Conservation (phyloP, 2,888 invertebrate genomes). For the Trilocha varians region DNA sequence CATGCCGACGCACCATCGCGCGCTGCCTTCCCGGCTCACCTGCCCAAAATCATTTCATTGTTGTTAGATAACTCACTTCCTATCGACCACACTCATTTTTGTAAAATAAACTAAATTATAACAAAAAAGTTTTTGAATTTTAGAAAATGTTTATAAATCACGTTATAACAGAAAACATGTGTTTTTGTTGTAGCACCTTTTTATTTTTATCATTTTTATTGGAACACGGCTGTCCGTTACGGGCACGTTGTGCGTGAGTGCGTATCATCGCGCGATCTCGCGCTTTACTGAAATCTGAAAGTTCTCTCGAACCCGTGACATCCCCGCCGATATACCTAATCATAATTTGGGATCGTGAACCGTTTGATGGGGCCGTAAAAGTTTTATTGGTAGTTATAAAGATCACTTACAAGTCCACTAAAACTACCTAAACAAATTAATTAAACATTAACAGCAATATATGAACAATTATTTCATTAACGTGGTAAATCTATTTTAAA, state of each 20-base stretch:
- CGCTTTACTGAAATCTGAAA: slow-evolving; percentile 44
- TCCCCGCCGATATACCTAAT: slow-evolving; percentile 27
- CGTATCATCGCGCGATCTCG: slow-evolving; percentile 34
- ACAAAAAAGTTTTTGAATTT: background rate
- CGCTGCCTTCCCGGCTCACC: slow-evolving; percentile 48
- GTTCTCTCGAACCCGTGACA: slow-evolving; percentile 27
- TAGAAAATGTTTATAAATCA: background rate
- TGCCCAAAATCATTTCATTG: slow-evolving; percentile 15
- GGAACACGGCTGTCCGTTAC: slow-evolving; percentile 17
- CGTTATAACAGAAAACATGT: slow-evolving; percentile 1
- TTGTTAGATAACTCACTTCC: slow-evolving; percentile 1
- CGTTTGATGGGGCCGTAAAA: slow-evolving; percentile 10
- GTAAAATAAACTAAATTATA: background rate
- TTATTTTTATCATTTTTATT: slow-evolving; percentile 39
- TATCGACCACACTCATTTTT: background rate
- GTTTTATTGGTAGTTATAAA: background rate
- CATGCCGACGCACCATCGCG: slow-evolving; percentile 57
- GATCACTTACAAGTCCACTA: background rate
- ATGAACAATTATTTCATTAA: slow-evolving; percentile 8
- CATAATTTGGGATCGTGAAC: slow-evolving; percentile 22
- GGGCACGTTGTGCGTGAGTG: slow-evolving; percentile 29
- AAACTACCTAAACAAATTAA: background rate
- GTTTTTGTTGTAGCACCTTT: slow-evolving; percentile 18
- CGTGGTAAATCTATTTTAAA: slow-evolving; percentile 14
- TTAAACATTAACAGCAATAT: slow-evolving; percentile 4